Conservation (phyloP, 2,797 vertebrate species). For the Pipistrellus kuhlii region DNA sequence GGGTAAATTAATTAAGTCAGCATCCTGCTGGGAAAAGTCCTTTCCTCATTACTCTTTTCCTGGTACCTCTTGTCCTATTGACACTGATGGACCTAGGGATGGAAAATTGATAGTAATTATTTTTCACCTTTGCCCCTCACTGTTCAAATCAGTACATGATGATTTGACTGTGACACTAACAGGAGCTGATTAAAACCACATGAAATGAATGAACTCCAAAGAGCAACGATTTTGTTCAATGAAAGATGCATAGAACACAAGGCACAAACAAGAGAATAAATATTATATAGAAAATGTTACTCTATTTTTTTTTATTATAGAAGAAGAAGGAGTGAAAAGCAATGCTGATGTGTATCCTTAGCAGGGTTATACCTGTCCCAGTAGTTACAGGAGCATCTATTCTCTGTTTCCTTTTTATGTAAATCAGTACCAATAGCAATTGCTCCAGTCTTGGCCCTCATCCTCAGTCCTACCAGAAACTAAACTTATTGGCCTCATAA, state of each 20-base stretch:
- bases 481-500: not conserved
- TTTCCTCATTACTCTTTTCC: conserved; percentile 42
- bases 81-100: not conserved
- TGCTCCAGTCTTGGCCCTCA: not conserved
- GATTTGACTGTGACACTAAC: conserved; percentile 42
- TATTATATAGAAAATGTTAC: not conserved
- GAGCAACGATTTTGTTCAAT: not conserved
- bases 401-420: not conserved
- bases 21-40: conserved; percentile 49
- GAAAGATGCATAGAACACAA: not conserved
- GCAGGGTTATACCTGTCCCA: not conserved
- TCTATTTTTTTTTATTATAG: conserved; percentile 2
- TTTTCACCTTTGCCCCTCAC: conserved; percentile 54
- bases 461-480: not conserved
- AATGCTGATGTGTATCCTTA: fast-evolving
- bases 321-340: not conserved
- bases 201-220: not conserved
- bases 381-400: not conserved
- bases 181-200: conserved; percentile 22
- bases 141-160: not conserved
- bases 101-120: conserved; percentile 72
- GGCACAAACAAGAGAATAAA: not conserved
- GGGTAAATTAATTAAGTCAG: conserved; percentile 64
- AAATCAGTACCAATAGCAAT: no score
- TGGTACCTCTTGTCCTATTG: conserved; percentile 39